These are phyloP conservation scores for Capreolus pygargus DNA, from an alignment of 2,113 vertebrate species.

Conservation along the genomic window DNA sequence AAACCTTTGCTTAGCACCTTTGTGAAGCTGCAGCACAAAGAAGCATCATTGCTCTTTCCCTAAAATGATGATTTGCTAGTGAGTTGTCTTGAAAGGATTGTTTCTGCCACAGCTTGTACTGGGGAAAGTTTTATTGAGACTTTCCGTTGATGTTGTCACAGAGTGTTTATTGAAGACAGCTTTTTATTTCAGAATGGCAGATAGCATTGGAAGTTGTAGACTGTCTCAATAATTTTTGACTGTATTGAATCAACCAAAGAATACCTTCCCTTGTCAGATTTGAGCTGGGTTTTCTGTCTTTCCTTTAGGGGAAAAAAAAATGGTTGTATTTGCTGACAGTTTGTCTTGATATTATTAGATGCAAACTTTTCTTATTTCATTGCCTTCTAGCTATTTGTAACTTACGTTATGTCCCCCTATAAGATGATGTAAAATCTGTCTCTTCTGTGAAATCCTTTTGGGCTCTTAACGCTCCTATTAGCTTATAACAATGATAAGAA, in stretches of 20 bases:
- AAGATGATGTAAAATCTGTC: neutral
- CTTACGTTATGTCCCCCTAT: neutral
- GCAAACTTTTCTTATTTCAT: neutral
- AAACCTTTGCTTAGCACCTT: neutral
- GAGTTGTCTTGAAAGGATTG: neutral
- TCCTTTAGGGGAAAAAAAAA: conserved; percentile 8
- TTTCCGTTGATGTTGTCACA: conserved; percentile 20
- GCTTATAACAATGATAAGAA: neutral
- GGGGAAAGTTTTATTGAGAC: neutral
- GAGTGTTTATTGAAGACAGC: conserved; percentile 8
- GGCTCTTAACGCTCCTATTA: neutral
- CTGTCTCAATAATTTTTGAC: neutral
- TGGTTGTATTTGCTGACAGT: neutral
- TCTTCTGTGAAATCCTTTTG: neutral
- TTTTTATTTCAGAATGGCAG: conserved; percentile 43
- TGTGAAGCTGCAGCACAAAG: neutral
- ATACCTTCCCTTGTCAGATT: neutral
- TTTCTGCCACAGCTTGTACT: neutral
- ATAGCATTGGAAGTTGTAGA: neutral
- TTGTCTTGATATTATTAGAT: neutral
- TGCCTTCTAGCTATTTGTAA: neutral
- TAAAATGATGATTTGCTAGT: neutral
- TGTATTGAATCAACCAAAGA: neutral
- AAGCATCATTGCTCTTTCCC: neutral
- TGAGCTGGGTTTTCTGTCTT: neutral